A percentile compares a stretch with the other conserved stretches of the same genome.
Evolutionary conservation across 2,113 vertebrate genomes (phyloP).

Genomic region (Melanostigma gelatinosum): DNA sequence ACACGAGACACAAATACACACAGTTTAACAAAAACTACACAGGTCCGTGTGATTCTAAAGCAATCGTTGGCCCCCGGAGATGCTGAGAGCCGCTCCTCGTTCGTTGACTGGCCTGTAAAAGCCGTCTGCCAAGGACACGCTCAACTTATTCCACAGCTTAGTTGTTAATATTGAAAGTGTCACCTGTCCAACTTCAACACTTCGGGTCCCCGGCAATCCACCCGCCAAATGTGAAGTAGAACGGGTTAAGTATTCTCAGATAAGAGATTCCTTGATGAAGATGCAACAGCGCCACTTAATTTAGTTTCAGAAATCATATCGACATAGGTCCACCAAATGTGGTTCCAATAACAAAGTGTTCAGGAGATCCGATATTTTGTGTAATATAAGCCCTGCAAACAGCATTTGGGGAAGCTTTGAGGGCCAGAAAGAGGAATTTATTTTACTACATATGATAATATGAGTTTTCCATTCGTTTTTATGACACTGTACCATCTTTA

Average conservation of each 20-base stretch:
- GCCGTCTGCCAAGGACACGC: not conserved
- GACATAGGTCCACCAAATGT: not conserved
- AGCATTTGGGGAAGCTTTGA: too few species aligned
- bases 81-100: not conserved
- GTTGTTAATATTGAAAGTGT: not conserved
- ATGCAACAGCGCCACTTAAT: not conserved
- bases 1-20: constrained; percentile 6
- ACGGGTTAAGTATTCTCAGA: not conserved
- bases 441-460: too few species aligned
- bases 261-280: not conserved
- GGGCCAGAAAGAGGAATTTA: too few species aligned
- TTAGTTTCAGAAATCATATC: not conserved
- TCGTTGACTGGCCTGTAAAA: not conserved
- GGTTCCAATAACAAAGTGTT: not conserved
- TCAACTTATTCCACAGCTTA: not conserved
- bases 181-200: not conserved
- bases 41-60: not conserved
- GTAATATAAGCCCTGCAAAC: not conserved
- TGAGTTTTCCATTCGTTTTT: too few species aligned
- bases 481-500: too few species aligned
- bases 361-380: not conserved
- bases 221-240: not conserved
- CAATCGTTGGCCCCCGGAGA: not conserved
- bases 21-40: not conserved
- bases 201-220: not conserved